These are phyloP conservation scores for Otocyon megalotis DNA, from an alignment of 2,113 vertebrate genomes.

Conservation along the genomic window DNA sequence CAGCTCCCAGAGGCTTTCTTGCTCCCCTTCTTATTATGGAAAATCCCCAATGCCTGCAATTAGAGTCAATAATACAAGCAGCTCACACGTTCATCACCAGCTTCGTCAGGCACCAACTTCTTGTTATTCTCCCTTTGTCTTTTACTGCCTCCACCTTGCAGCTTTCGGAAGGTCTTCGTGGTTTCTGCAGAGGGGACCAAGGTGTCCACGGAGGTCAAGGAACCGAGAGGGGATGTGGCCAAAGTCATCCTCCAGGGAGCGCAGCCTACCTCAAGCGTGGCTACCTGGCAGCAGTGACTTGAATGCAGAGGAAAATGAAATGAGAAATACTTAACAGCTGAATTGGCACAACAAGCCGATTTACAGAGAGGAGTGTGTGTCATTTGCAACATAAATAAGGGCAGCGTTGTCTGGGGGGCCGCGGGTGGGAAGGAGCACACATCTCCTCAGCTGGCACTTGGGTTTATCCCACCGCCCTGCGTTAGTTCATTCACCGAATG, in stretches of 20 bases:
- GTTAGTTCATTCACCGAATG: constrained; percentile 25
- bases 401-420: constrained; percentile 14
- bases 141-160: neutral
- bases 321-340: constrained; percentile 51
- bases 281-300: constrained; percentile 46
- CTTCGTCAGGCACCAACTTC: neutral
- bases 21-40: neutral
- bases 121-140: neutral
- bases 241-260: neutral
- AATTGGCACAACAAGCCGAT: constrained; percentile 4
- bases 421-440: constrained; percentile 35
- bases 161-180: neutral
- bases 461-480: neutral
- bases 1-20: neutral
- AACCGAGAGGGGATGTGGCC: neutral
- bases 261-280: neutral
- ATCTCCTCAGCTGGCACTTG: neutral
- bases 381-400: constrained; percentile 58
- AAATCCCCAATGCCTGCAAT: neutral
- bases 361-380: constrained; percentile 23
- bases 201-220: neutral
- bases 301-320: constrained; percentile 53
- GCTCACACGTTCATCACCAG: too few relatives aligned
- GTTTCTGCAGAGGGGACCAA: neutral
- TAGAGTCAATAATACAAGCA: neutral